Conservation (phyloP, 1,140 invertebrate species). For the Gryon sp. region DNA sequence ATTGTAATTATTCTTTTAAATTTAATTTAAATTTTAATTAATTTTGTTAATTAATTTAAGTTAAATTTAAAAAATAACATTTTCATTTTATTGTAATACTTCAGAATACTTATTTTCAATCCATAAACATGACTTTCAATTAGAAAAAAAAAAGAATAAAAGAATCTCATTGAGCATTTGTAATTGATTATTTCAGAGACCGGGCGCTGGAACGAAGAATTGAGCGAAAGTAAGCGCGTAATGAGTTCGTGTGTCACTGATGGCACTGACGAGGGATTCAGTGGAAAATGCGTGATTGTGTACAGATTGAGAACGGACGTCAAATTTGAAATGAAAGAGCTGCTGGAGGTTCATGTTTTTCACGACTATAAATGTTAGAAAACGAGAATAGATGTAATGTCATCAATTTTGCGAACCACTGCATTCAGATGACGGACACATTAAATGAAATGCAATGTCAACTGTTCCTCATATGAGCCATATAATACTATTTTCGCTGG, state of each 20-base stretch:
- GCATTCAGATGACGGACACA: not conserved
- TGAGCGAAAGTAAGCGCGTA: conserved; percentile 70
- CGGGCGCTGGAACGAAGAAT: conserved; percentile 77
- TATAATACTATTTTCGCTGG: too few relatives aligned
- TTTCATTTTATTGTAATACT: not conserved
- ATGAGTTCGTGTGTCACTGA: conserved; percentile 79
- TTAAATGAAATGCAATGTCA: too few relatives aligned
- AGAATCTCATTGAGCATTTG: not conserved
- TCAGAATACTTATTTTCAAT: not conserved
- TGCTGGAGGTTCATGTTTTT: conserved; percentile 81
- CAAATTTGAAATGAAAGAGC: conserved; percentile 79
- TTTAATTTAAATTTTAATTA: too few relatives aligned
- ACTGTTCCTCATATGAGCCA: not conserved
- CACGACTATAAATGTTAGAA: not conserved
- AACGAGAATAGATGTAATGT: too few relatives aligned
- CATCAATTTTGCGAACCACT: not conserved
- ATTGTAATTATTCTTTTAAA: too few relatives aligned
- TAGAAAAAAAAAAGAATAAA: not conserved
- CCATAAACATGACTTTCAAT: too few relatives aligned
- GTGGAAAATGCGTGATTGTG: conserved; percentile 80
- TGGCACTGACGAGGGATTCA: conserved; percentile 76
- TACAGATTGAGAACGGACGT: conserved; percentile 78
- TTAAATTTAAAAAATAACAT: not conserved
- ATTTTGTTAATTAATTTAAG: too few relatives aligned
- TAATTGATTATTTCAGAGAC: conserved; percentile 74